Conservation (phyloP, 1,140 invertebrate genomes). For the Zeugodacus cucurbitae region DNA sequence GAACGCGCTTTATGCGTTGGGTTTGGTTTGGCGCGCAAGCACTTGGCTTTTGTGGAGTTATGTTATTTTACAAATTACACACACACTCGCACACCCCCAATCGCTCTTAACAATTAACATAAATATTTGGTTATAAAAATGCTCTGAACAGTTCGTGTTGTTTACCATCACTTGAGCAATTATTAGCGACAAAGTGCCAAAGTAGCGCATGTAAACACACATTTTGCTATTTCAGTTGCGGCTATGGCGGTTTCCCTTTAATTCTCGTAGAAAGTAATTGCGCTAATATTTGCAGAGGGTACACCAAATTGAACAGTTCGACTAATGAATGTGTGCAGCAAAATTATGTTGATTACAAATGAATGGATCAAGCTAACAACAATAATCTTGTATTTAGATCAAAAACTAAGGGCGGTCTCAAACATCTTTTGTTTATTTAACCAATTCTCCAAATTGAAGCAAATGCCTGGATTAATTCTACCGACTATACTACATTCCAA, state of each 20-base stretch:
- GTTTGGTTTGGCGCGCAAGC: not conserved
- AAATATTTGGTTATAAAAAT: conserved; percentile 14
- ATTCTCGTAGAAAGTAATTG: not conserved
- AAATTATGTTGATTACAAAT: not conserved
- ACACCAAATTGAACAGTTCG: not conserved
- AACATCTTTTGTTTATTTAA: too few species aligned
- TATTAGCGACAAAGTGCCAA: conserved; percentile 25
- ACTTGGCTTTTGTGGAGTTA: not conserved
- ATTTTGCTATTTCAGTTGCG: conserved; percentile 2
- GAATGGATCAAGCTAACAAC: not conserved
- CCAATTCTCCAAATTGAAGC: too few species aligned
- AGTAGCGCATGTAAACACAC: not conserved
- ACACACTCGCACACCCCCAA: not conserved
- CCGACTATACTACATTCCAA: too few species aligned
- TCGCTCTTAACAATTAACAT: not conserved
- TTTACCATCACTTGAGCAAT: conserved; percentile 20
- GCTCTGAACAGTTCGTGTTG: not conserved
- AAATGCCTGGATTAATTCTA: too few species aligned
- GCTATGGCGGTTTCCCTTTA: not conserved
- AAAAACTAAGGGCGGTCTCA: too few species aligned
- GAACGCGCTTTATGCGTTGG: not conserved
- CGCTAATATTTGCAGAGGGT: not conserved
- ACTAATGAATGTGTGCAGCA: not conserved
- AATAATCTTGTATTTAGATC: too few species aligned
- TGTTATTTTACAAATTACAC: not conserved